Evolutionary conservation across 2,113 vertebrate genomes (phyloP).

Genomic region (Aviceda subcristata): DNA sequence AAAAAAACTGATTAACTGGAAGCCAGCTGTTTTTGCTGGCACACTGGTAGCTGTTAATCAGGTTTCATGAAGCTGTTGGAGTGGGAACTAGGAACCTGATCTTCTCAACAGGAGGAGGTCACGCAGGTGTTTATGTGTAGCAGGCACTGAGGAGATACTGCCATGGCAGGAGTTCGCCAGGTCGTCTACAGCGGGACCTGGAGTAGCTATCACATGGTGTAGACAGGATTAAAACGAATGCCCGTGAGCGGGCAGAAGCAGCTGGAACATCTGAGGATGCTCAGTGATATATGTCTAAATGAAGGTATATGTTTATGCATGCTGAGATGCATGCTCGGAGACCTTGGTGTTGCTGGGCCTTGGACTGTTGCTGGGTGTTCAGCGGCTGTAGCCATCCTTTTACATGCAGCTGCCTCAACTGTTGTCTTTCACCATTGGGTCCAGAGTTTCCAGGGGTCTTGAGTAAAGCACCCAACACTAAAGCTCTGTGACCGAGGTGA

Average conservation of each 20-base stretch:
- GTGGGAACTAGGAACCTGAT: neutral
- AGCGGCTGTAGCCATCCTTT: neutral
- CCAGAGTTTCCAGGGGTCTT: neutral
- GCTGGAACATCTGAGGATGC: neutral
- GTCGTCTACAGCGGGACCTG: neutral
- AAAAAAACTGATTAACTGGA: neutral
- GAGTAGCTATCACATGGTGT: neutral
- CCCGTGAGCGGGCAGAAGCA: neutral
- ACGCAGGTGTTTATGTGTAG: neutral
- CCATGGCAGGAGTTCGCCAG: neutral
- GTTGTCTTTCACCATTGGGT: neutral
- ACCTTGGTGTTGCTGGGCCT: neutral
- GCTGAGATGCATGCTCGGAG: neutral
- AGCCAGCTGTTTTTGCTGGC: neutral
- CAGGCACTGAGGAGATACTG: neutral
- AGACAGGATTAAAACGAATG: neutral
- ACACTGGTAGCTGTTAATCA: neutral
- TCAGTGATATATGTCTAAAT: neutral
- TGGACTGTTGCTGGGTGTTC: neutral
- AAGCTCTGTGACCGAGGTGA: neutral
- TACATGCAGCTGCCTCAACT: neutral
- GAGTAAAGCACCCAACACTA: neutral
- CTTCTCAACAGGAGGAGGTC: neutral
- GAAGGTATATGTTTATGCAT: neutral
- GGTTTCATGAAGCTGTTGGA: neutral